These are phyloP conservation scores for Sylvilagus bachmani DNA, from an alignment of 2,113 vertebrate genomes.

Conservation along the genomic window DNA sequence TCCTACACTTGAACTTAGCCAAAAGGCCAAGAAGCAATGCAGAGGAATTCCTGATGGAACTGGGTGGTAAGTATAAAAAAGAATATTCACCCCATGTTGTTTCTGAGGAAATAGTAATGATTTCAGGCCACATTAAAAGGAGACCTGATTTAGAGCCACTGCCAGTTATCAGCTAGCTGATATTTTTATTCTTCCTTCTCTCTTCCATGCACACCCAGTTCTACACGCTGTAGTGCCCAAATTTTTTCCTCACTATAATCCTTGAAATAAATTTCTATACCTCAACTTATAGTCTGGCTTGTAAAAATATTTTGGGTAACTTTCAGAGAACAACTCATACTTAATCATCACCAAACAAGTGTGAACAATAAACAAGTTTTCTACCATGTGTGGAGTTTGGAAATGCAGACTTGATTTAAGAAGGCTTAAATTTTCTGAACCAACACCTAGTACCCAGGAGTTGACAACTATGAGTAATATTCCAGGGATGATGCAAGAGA, in stretches of 20 bases:
- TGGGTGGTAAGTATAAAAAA: neutral
- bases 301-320: constrained; percentile 35
- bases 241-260: constrained; percentile 21
- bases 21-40: too few relatives aligned
- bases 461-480: constrained; percentile 59
- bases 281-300: neutral
- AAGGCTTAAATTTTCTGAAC: constrained; percentile 63
- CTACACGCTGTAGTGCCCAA: neutral
- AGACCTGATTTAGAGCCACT: neutral
- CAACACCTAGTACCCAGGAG: constrained; percentile 34
- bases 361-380: constrained; percentile 35
- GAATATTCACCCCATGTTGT: neutral
- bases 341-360: constrained; percentile 63
- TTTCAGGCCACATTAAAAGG: neutral
- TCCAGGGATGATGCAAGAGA: constrained; percentile 49
- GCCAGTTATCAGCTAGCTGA: neutral
- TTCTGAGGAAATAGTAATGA: neutral
- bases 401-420: constrained; percentile 38
- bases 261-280: constrained; percentile 32
- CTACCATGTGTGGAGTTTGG: constrained; percentile 1
- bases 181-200: constrained; percentile 15
- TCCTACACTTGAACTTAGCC: too few relatives aligned
- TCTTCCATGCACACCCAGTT: neutral
- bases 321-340: constrained; percentile 18
- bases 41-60: too few relatives aligned